Base-by-base conservation (phyloP, 2,113 vertebrate species). In the Hippocampus barbouri region DNA sequence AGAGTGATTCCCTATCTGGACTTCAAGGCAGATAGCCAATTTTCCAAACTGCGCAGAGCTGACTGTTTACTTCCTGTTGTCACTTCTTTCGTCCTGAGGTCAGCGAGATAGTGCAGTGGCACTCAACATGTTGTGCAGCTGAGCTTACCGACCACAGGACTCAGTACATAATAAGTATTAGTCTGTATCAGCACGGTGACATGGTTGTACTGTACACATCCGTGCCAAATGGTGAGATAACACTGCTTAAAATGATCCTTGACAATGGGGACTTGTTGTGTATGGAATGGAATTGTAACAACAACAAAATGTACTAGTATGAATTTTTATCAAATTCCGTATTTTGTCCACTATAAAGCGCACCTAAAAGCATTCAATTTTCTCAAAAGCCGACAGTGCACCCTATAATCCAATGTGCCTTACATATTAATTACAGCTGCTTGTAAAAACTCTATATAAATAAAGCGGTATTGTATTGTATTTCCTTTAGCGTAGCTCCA, bases 141-240 rank as follows among this genome's bases (percentile, higher is more conserved):
- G 66, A 63, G 69, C 25, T 68, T 47, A 53, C 56, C 16, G 70
- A 53, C 72, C 30, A 18, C 14, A 60, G 74, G 76, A 65, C 70
- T 70, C 59, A 70, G 8, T 60, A 70, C 76, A 73, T 80, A 81
- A 85, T 87, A 77, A 72, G 74, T 71, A 41, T 80, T 66, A 77
- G 69, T 72, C 65, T 78, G 71, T 66, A 57, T 71, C 71, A 43
- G 49, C 62, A 16, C 72, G 74, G 57, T 76, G 74, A 71, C 11
- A 25, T 21, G 64, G 54, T 54, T 16, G 41, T 20, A 7, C 53
- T 63, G n/a, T 49, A 2, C 27, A 62, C 12, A 69, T 51, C 56
- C 16, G 5, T n/a, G 56, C 18, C 7, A 64, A 74, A 57, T 0
- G 5, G n/a, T 75, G 72, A 68, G 64, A 59, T 66, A 81, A 76